Conservation (phyloP, 2,113 vertebrate genomes). For the Halcyon senegalensis region DNA sequence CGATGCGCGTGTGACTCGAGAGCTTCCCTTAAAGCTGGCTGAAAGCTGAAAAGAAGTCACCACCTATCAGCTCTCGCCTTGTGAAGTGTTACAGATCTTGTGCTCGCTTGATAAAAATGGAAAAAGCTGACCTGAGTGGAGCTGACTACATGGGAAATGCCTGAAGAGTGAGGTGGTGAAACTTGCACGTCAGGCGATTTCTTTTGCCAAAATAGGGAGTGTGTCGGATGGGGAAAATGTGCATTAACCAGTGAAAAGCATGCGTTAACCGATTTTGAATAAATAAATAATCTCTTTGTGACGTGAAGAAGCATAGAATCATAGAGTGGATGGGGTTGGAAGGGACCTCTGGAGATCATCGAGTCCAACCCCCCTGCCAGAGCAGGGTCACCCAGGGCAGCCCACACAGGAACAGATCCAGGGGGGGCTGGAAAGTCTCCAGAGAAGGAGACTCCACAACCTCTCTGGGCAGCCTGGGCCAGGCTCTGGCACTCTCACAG, state of each 20-base stretch:
- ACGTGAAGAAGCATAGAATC: background rate
- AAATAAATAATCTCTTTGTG: background rate
- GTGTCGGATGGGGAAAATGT: background rate
- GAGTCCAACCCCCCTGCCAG: no score
- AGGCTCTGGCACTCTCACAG: no score
- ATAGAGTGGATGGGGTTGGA: no score
- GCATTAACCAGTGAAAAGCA: background rate
- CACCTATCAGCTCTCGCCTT: background rate
- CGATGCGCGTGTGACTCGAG: fast-evolving
- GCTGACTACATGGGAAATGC: background rate
- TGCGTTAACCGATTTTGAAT: background rate
- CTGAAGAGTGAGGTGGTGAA: background rate
- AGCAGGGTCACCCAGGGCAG: no score
- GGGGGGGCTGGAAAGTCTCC: no score
- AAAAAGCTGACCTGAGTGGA: background rate
- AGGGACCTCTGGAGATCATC: no score
- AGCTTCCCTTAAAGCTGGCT: background rate
- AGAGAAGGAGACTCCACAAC: no score
- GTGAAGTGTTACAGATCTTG: fast-evolving
- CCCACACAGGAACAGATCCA: no score
- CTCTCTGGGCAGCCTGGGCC: no score
- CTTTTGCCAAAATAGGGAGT: background rate
- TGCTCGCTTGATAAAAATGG: background rate
- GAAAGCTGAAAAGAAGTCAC: background rate
- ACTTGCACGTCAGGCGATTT: fast-evolving